Percentiles rank a stretch among this genome's conserved stretches.
Evolutionary conservation across 2,888 invertebrate genomes (phyloP).

Genomic region (Apoda limacodes): DNA sequence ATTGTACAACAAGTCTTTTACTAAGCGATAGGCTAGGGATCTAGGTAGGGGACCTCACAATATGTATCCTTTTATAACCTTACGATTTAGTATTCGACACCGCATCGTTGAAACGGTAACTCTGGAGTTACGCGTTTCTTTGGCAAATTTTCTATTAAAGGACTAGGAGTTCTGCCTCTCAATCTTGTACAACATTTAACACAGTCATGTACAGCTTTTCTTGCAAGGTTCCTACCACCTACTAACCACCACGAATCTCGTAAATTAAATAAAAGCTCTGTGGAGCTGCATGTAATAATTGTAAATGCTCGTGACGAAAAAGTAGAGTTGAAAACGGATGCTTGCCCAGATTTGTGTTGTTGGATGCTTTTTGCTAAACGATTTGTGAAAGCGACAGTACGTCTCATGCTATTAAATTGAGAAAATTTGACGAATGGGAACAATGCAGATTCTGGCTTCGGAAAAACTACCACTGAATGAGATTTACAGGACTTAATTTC

Average conservation of each 20-base stretch:
- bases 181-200: too few species aligned
- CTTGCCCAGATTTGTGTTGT: too few species aligned
- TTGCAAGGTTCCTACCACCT: conserved; percentile 14
- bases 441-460: neutral
- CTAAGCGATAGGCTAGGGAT: too few species aligned
- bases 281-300: too few species aligned
- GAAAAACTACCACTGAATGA: conserved; percentile 1
- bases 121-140: conserved; percentile 20
- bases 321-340: too few species aligned
- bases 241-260: conserved; percentile 17
- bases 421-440: conserved; percentile 1
- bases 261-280: conserved; percentile 1
- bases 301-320: too few species aligned
- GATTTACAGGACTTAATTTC: too few species aligned
- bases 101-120: conserved; percentile 9
- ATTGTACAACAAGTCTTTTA: too few species aligned
- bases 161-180: too few species aligned
- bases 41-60: too few species aligned
- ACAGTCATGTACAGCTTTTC: conserved; percentile 19
- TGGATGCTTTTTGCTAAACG: conserved; percentile 8
- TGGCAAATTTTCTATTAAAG: conserved; percentile 7
- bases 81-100: conserved; percentile 7
- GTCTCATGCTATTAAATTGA: conserved; percentile 2
- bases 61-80: too few species aligned
- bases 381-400: conserved; percentile 4